Percentiles rank a stretch among this genome's conserved stretches.
phyloP scores from a whole-genome alignment of 2,113 vertebrate species.

The Phalacrocorax carbo region DNA sequence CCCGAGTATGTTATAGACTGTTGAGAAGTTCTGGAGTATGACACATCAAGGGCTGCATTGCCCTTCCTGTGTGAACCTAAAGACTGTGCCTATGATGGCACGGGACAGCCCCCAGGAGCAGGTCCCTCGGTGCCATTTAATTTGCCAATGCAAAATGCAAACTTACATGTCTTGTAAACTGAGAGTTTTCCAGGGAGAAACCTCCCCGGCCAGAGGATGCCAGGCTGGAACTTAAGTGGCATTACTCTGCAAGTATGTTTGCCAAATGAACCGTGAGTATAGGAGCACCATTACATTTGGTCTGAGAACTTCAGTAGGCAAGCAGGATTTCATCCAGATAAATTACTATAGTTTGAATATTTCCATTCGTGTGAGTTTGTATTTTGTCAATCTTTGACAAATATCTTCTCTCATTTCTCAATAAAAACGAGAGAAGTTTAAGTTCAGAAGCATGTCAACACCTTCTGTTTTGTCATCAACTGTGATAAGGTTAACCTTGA shows the following conservation, averaged over 20 bases:
- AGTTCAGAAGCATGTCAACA: slow-evolving; percentile 47
- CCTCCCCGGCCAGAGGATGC: background rate
- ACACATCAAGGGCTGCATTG: background rate
- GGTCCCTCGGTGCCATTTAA: background rate
- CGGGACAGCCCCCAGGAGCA: background rate
- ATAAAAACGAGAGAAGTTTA: background rate
- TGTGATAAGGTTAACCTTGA: slow-evolving; percentile 46
- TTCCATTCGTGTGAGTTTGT: background rate
- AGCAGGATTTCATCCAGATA: background rate
- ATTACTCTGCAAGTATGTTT: background rate
- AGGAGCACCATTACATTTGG: background rate
- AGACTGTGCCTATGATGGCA: background rate
- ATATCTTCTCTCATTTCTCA: background rate
- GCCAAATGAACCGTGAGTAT: background rate
- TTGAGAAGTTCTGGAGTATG: background rate
- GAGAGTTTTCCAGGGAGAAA: background rate
- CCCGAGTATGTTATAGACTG: background rate
- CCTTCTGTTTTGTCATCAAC: slow-evolving; percentile 44
- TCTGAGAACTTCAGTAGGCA: background rate
- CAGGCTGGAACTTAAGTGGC: background rate
- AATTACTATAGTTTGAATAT: background rate
- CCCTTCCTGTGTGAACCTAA: background rate
- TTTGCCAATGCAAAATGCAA: background rate
- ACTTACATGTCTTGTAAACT: background rate
- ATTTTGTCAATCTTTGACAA: background rate